Evolutionary conservation across 2,888 invertebrate species (phyloP), one percentile per base, ranked within the genome.

Genomic region (Papilio protenor): DNA sequence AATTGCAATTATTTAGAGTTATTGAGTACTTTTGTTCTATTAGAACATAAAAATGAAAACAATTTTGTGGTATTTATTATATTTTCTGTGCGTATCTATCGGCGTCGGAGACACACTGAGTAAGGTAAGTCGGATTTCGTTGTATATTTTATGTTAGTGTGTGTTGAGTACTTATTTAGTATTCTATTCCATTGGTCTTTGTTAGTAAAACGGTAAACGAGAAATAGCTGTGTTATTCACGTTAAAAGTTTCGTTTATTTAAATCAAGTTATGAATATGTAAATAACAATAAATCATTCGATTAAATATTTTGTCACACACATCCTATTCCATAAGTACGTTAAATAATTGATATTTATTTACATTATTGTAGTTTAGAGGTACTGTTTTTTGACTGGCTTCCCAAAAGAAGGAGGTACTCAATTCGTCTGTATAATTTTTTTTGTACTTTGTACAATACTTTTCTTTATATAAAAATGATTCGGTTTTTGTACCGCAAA

Each of bases 21-120:
- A 49, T 16, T 71, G 2, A 21, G 12, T 23, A 59, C 6, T 57
- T 75, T 52, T 18, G 64, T 64, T 64, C 10, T 64, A 55, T 64
- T 75, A 64, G 21, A 64, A 27, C 14, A 70, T 45, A 23, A 80
- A 77, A 82, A 80, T 79, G 74, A 70, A 77, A 82, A 87, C 79
- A 76, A 91, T 92, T 92, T 88, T 87, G 88, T 86, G 84, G 82
- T 82, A 81, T 83, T 83, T 87, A 57, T 59, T 88, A 79, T 88
- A 84, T 80, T 87, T 88, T 82, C 77, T 91, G 83, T 89, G 87
- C 84, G 84, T 84, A 64, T 82, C 86, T 80, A 74, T 85, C 47
- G 82, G 87, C 78, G 85, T 77, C 52, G 81, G 81, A 33, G 78
- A 85, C 81, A 83, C 86, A 70, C 75, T 89, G 74, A 88, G 85